phyloP scores from a whole-genome alignment of 2,113 vertebrate species.

The Heptranchias perlo region DNA sequence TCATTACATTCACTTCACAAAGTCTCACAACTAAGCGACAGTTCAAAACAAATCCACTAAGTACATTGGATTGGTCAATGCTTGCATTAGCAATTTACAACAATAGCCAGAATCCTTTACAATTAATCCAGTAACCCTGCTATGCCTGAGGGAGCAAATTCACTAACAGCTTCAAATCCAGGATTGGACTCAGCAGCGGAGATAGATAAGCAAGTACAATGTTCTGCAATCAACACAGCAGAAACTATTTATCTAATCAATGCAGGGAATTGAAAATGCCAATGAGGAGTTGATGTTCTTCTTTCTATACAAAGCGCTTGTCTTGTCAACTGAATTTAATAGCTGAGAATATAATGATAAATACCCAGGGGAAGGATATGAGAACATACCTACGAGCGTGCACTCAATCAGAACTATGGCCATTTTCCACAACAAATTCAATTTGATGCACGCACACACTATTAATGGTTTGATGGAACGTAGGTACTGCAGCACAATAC shows the following conservation, averaged over 20 bases:
- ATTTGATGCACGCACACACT: conserved; percentile 14
- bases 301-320: conserved; percentile 6
- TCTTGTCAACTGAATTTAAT: conserved; percentile 28
- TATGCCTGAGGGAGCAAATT: conserved; percentile 25
- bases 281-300: conserved; percentile 33
- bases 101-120: conserved; percentile 27
- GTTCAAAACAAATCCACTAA: neutral
- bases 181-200: conserved; percentile 1
- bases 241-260: conserved; percentile 37
- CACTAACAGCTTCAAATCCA: conserved; percentile 30
- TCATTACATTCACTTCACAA: neutral
- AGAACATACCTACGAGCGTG: neutral
- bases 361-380: neutral
- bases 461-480: conserved; percentile 28
- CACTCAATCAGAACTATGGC: conserved; percentile 21
- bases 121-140: conserved; percentile 27
- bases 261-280: conserved; percentile 37
- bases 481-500: neutral
- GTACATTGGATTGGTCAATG: conserved; percentile 22
- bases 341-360: conserved; percentile 33
- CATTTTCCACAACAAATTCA: conserved; percentile 29
- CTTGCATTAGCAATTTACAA: conserved; percentile 31
- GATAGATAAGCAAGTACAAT: conserved; percentile 33
- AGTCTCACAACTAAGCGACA: neutral
- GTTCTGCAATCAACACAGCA: conserved; percentile 13